Base-by-base conservation (phyloP, 2,888 invertebrate species). In the Apamea monoglypha region DNA sequence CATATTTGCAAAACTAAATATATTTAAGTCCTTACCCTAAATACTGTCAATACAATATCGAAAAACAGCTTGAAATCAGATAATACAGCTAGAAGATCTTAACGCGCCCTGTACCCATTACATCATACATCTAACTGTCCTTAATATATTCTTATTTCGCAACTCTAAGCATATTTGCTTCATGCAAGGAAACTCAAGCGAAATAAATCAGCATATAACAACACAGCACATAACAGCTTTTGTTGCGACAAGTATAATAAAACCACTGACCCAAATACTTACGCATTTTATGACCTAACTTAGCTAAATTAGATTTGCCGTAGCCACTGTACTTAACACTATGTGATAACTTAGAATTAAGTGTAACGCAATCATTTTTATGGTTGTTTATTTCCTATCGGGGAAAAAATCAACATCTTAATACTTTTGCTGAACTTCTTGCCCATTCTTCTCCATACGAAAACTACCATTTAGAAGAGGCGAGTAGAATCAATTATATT, bases 191-290 rank as follows among this genome's bases (percentile, higher is more conserved):
- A 80, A 77, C 76, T 29, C 32, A n/a, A 76, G 29, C 36, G 50
- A 81, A 74, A 87, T 85, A 87, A 84, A 84, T 85, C 84, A 85
- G 61, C 71, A 74, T 68, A 84, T 61, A 81, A 74, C 84, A 84
- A 68, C 50, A 63, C 59, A n/a, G 66, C 63, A 74, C 70, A 72
- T 74, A 78, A 86, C 74, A 75, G 83, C 84, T 80, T 80, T 85
- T 80, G 78, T 85, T 83, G 61, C 80, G 40, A 86, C 83, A 76
- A 80, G 25, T 91, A 92, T 92, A 94, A 94, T 95, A 94, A 94
- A 94, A 92, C 91, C 78, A 84, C 76, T 93, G 93, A 85, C 94
- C 94, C 88, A 92, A 92, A 94, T 95, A 92, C 91, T 91, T 91
- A 84, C 69, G 78, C 91, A 90, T 92, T 94, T 94, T 94, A 94